Percentiles rank a stretch among this genome's conserved stretches.
These are phyloP conservation scores for Syritta pipiens DNA, from an alignment of 2,888 invertebrate species.

Conservation along the genomic window DNA sequence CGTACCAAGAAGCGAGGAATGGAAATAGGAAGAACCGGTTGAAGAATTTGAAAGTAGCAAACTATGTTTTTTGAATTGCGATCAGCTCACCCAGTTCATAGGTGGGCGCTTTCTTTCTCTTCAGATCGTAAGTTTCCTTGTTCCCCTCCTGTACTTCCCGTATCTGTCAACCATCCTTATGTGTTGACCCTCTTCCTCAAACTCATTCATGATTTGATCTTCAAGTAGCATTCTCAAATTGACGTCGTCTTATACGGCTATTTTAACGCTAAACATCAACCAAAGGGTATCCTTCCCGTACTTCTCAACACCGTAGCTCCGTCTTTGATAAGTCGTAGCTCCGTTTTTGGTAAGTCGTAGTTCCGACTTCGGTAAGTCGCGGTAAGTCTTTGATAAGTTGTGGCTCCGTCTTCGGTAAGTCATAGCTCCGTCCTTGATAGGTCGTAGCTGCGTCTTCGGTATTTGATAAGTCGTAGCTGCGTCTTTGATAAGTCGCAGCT, in stretches of 20 bases:
- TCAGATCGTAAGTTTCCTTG: conserved; percentile 14
- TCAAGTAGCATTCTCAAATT: conserved; percentile 20
- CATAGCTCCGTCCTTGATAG: too few relatives aligned
- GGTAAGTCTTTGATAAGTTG: too few relatives aligned
- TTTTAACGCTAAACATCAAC: conserved; percentile 50
- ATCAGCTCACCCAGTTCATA: conserved; percentile 40
- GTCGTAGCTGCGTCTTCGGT: too few relatives aligned
- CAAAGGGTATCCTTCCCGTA: conserved; percentile 42
- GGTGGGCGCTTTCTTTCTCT: conserved; percentile 1
- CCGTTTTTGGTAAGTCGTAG: too few relatives aligned
- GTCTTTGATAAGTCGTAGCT: conserved; percentile 35
- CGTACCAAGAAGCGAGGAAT: too few relatives aligned
- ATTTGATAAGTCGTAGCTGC: too few relatives aligned
- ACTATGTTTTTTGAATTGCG: conserved; percentile 47
- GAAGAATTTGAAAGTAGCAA: too few relatives aligned
- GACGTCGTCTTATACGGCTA: conserved; percentile 18
- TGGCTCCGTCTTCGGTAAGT: too few relatives aligned
- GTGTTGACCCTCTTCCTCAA: conserved; percentile 36
- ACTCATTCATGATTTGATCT: conserved; percentile 16
- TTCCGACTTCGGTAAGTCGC: too few relatives aligned
- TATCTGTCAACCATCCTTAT: conserved; percentile 61
- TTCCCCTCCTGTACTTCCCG: conserved; percentile 36
- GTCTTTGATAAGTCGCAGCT: too few relatives aligned
- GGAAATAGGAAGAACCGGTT: too few relatives aligned
- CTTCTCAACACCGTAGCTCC: conserved; percentile 43